Percentiles rank a stretch among this genome's conserved stretches.
Conservation (phyloP, 2,888 invertebrate species). For the Caenorhabditis japonica region DNA sequence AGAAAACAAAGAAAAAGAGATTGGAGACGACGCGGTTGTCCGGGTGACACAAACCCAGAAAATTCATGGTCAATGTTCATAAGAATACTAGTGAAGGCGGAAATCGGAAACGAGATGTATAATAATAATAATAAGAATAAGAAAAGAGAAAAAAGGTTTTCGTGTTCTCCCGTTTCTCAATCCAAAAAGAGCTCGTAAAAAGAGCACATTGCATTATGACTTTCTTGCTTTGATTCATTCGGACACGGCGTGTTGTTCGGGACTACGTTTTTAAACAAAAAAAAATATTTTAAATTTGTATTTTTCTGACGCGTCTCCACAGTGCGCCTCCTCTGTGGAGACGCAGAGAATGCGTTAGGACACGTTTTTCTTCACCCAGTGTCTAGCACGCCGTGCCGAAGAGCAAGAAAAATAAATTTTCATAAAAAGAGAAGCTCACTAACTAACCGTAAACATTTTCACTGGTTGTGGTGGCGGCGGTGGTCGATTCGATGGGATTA, state of each 20-base stretch:
- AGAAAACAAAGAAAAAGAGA: too few relatives aligned
- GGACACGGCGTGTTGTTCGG: too few relatives aligned
- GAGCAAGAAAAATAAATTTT: not conserved
- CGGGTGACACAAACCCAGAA: too few relatives aligned
- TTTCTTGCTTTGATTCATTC: conserved; percentile 4
- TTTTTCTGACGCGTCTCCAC: too few relatives aligned
- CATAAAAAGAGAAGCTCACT: not conserved
- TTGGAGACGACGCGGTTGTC: not conserved
- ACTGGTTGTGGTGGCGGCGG: conserved; percentile 45
- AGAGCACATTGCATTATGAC: conserved; percentile 45
- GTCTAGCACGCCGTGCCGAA: too few relatives aligned
- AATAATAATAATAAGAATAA: too few relatives aligned
- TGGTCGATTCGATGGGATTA: conserved; percentile 66
- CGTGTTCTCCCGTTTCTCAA: conserved; percentile 22
- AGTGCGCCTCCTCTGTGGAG: too few relatives aligned
- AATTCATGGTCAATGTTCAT: too few relatives aligned
- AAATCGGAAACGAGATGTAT: conserved; percentile 18
- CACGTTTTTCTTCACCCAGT: too few relatives aligned
- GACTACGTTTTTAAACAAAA: too few relatives aligned
- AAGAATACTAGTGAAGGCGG: conserved; percentile 12
- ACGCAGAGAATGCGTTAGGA: too few relatives aligned
- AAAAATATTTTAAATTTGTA: too few relatives aligned
- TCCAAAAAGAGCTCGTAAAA: conserved; percentile 36
- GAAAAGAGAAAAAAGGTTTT: conserved; percentile 4
- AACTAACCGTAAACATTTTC: conserved; percentile 50